Evolutionary conservation across 2,888 invertebrate species (phyloP).

Genomic region (Zhengitettix transpicula): DNA sequence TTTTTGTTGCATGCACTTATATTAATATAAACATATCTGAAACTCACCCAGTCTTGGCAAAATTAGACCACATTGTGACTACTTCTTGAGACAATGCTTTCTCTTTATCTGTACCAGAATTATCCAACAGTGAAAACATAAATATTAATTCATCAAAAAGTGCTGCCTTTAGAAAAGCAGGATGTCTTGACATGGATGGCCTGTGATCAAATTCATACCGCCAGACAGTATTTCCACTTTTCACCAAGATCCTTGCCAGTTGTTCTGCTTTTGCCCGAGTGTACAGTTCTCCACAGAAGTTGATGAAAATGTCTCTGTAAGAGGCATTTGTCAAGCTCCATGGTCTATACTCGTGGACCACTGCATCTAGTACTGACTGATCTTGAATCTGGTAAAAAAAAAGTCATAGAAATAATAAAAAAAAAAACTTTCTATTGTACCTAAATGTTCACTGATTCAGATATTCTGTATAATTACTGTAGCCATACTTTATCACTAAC

Average conservation of each 20-base stretch:
- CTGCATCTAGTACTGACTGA: background rate
- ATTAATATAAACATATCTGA: too few relatives aligned
- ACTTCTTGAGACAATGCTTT: background rate
- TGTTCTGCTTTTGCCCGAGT: background rate
- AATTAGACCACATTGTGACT: background rate
- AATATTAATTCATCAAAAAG: background rate
- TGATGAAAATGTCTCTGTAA: background rate
- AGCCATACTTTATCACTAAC: too few relatives aligned
- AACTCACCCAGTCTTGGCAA: background rate
- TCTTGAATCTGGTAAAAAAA: background rate
- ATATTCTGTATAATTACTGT: too few relatives aligned
- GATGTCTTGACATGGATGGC: background rate
- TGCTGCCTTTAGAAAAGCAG: background rate
- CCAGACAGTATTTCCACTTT: background rate
- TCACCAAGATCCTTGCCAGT: background rate
- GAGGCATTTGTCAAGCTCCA: background rate
- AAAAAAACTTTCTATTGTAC: too few relatives aligned
- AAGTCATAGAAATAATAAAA: too few relatives aligned
- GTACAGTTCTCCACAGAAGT: background rate
- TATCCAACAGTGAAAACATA: background rate
- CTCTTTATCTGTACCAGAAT: background rate
- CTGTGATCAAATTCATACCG: background rate
- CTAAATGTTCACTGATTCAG: too few relatives aligned
- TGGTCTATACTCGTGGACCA: background rate
- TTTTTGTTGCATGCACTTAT: too few relatives aligned